A percentile compares a stretch with the other conserved stretches of the same genome.
Evolutionary conservation across 53 echinoderm and acorn worm species (phyloP).

Genomic region (Hippasteria phrygiana): DNA sequence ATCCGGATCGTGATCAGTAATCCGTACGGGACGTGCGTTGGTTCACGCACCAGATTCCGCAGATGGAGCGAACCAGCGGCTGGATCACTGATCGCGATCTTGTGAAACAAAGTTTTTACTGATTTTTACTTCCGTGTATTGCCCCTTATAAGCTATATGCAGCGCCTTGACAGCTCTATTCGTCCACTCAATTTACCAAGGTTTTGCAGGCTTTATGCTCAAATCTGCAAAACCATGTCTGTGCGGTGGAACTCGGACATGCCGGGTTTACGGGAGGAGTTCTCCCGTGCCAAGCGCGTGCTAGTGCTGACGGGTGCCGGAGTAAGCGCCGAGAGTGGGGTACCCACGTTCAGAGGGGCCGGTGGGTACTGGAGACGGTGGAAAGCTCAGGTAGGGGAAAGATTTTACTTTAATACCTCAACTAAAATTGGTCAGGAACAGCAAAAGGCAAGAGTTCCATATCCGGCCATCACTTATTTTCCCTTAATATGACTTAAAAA

Average conservation of each 20-base stretch:
- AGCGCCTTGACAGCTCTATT: neutral
- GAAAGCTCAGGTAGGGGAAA: slow-evolving; percentile 91
- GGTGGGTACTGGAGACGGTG: slow-evolving; percentile 96
- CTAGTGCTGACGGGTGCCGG: slow-evolving; percentile 95
- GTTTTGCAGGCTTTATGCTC: neutral
- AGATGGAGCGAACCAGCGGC: too few relatives aligned
- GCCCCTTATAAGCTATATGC: neutral
- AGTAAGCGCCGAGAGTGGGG: slow-evolving; percentile 98
- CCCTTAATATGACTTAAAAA: neutral
- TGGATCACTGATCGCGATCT: too few relatives aligned
- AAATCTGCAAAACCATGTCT: neutral
- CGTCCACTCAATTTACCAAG: neutral
- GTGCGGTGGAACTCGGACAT: slow-evolving; percentile 91
- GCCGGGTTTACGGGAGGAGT: slow-evolving; percentile 90
- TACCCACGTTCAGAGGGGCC: slow-evolving; percentile 97
- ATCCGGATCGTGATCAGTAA: too few relatives aligned
- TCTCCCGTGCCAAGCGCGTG: slow-evolving; percentile 87
- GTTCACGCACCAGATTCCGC: too few relatives aligned
- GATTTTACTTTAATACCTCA: too few relatives aligned
- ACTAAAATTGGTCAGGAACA: too few relatives aligned
- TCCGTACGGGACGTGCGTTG: too few relatives aligned
- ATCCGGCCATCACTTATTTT: neutral
- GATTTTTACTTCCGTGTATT: neutral
- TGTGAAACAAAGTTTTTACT: neutral
- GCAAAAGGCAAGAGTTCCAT: neutral